Evolutionary conservation across 2,113 vertebrate genomes (phyloP), one percentile per base, ranked within the genome.

Genomic region (Myodes glareolus): DNA sequence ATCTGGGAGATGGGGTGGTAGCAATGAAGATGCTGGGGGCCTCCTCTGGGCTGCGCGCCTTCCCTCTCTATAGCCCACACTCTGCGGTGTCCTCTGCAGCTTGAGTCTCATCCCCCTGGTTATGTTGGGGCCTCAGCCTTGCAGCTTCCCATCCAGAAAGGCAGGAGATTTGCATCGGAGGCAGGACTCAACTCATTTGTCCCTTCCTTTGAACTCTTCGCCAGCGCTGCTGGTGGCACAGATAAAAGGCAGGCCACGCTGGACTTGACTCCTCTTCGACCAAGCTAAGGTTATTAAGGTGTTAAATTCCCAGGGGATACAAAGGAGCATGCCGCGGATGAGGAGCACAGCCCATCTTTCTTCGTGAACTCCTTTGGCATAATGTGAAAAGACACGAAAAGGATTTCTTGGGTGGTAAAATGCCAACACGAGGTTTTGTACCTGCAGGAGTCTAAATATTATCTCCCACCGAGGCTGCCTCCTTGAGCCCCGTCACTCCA

Each of bases 1-100:
- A 21, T 31, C 14, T 45, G 39, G n/a, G 3, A 65, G 29, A 47
- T 29, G 45, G 82, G 10, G 68, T 19, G 12, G 36, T 31, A 70
- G 65, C 11, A 29, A 0, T 11, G 17, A 9, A 47, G 21, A 81
- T 33, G 4, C 52, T 33, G 39, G 33, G 29, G 55, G 27, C 25
- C 9, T 58, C 19, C n/a, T 65, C 63, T 7, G 86, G n/a, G 8
- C 45, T 27, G 29, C 3, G 65, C 0, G 0, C 10, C n/a, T 50
- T 85, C 12, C 29, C 17, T 33, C 36, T 11, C 55, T 47, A 9
- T 29, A 63, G n/a, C 14, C 65, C 4, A 5, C 65, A 23, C n/a
- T 65, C 52, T 61, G 52, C 3, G 27, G 21, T 8, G 42, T 47
- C 16, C 17, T 45, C 55, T n/a, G 77, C 36, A 29, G 1, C 9